Evolutionary conservation across 2,888 invertebrate genomes (phyloP).

Genomic region (Cancer borealis): DNA sequence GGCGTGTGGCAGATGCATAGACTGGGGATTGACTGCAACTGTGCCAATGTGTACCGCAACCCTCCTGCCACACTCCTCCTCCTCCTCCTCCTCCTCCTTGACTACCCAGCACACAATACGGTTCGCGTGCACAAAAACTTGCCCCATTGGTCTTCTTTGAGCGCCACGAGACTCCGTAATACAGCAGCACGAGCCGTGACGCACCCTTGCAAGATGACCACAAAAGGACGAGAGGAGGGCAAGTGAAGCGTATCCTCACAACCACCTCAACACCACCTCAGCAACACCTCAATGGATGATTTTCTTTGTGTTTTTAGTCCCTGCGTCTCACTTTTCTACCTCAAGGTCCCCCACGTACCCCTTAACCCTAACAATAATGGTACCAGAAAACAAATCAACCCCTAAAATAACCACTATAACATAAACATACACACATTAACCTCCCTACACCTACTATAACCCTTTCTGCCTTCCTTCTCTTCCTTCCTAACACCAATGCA

Average conservation of each 20-base stretch:
- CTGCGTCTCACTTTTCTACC: background rate
- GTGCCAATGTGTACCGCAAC: conserved; percentile 48
- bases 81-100: background rate
- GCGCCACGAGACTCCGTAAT: background rate
- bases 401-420: too few species aligned
- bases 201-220: background rate
- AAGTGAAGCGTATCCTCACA: background rate
- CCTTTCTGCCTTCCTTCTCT: background rate
- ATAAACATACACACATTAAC: background rate
- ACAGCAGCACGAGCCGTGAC: background rate
- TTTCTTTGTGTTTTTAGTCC: background rate
- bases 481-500: background rate
- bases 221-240: background rate
- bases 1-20: background rate
- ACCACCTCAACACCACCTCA: background rate
- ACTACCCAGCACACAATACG: background rate
- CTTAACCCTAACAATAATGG: too few species aligned
- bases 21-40: conserved; percentile 61
- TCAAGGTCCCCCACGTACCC: too few species aligned
- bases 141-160: background rate
- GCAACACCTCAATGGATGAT: too few species aligned
- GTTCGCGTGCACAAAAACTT: conserved; percentile 35
- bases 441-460: background rate
- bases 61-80: conserved; percentile 42
- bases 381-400: too few species aligned